Base-by-base conservation (phyloP, 1,140 invertebrate species). In the Cephus cinctus region DNA sequence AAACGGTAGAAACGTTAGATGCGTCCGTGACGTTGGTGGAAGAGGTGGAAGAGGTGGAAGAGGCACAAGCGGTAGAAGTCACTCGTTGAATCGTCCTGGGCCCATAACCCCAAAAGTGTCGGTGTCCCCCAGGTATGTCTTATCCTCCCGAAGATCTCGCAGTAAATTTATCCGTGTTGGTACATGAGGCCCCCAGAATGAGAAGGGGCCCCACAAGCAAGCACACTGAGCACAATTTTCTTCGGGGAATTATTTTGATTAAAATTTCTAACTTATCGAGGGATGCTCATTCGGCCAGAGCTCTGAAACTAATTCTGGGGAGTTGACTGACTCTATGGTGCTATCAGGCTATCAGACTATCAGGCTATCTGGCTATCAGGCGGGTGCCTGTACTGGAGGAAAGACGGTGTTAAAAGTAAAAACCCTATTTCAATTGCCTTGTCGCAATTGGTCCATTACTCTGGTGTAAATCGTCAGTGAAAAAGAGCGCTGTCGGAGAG, bases 231-330 rank as follows among this genome's bases (percentile, higher is more conserved):
- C n/a, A n/a, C n/a, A n/a, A n/a, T n/a, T n/a, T n/a, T n/a, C 52
- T 61, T 61, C 53, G 54, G 51, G 54, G 43, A 50, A 40, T 68
- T 63, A 62, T 70, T 71, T 71, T 71, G 66, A 73, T 73, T 73
- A 71, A 65, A 56, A 71, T 73, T 71, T 69, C 63, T 71, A 69
- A 70, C 65, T 65, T 67, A 67, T 71, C 59, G 59, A 20, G 22
- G 30, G 50, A 56, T 52, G 52, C 52, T 52, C 52, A 56, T 56
- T n/a, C n/a, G n/a, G n/a, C n/a, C n/a, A n/a, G n/a, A n/a, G n/a
- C n/a, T n/a, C n/a, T n/a, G n/a, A n/a, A n/a, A n/a, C n/a, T n/a
- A n/a, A n/a, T n/a, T n/a, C n/a, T n/a, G n/a, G n/a, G n/a, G n/a
- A n/a, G n/a, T n/a, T n/a, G n/a, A n/a, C n/a, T n/a, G n/a, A n/a